A percentile compares a stretch with the other conserved stretches of the same genome.
Conservation (phyloP, 2,113 vertebrate species). For the Ancistrus triradiatus region DNA sequence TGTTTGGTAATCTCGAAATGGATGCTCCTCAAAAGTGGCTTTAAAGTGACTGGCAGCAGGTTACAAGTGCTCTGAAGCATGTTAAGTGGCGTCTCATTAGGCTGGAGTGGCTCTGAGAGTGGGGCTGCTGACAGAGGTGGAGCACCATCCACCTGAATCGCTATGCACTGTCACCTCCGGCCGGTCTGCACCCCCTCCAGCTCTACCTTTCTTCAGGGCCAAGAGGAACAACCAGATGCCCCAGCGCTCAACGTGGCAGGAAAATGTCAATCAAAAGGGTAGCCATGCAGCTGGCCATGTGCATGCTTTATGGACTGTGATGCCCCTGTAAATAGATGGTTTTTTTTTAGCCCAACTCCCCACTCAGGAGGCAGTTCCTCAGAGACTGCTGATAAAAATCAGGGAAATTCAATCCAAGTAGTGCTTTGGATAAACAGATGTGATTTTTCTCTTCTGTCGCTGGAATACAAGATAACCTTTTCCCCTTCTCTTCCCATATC, state of each 20-base stretch:
- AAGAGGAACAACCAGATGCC: constrained; percentile 46
- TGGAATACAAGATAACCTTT: constrained; percentile 67
- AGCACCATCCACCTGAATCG: constrained; percentile 43
- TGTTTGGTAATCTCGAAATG: constrained; percentile 20
- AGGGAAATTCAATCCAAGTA: constrained; percentile 62
- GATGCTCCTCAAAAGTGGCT: constrained; percentile 43
- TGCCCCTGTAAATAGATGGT: constrained; percentile 50
- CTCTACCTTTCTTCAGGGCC: constrained; percentile 35
- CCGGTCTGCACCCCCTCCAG: constrained; percentile 25
- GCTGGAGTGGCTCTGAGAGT: constrained; percentile 41
- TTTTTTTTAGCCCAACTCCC: constrained; percentile 43
- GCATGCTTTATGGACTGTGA: constrained; percentile 40
- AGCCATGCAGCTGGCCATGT: constrained; percentile 55
- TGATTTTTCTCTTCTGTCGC: constrained; percentile 56
- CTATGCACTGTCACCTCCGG: constrained; percentile 59
- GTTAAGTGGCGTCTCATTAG: constrained; percentile 58
- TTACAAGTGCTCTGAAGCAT: constrained; percentile 51
- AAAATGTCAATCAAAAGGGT: constrained; percentile 70
- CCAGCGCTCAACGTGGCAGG: constrained; percentile 60
- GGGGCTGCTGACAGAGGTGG: constrained; percentile 30
- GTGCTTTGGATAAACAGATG: constrained; percentile 69
- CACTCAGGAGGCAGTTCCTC: constrained; percentile 39
- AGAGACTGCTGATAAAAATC: constrained; percentile 63
- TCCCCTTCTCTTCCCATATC: constrained; percentile 39
- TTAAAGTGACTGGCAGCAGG: constrained; percentile 55